phyloP scores from a whole-genome alignment of 2,797 vertebrate species.

The Labeo calbasu region DNA sequence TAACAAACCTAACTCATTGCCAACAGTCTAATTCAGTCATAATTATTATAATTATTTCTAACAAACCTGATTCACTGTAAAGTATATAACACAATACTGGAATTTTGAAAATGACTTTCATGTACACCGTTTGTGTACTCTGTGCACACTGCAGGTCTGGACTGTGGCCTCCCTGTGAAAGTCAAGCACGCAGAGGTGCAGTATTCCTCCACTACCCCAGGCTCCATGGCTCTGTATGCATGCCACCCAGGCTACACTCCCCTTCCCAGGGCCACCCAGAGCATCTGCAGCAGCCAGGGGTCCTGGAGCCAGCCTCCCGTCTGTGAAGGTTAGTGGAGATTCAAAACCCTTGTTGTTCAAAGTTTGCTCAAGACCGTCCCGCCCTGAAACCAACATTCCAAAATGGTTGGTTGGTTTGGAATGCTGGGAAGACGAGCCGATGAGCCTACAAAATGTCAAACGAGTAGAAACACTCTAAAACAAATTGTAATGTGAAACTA shows the following conservation, averaged over 20 bases:
- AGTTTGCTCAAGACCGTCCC: conserved; percentile 11
- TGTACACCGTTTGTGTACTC: conserved; percentile 5
- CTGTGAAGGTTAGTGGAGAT: conserved; percentile 82
- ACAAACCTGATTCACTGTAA: background rate
- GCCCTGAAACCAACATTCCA: conserved; percentile 25
- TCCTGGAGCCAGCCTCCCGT: conserved; percentile 89
- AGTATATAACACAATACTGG: background rate
- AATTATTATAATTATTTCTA: background rate
- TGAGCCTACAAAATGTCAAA: conserved; percentile 24
- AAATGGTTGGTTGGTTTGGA: conserved; percentile 32
- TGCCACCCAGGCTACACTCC: conserved; percentile 85
- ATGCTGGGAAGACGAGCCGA: conserved; percentile 20
- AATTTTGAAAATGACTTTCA: background rate
- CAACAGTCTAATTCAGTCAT: background rate
- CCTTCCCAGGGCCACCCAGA: conserved; percentile 79
- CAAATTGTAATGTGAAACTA: conserved; percentile 27
- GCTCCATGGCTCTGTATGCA: conserved; percentile 83
- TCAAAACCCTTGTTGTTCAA: conserved; percentile 20
- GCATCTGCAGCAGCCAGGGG: conserved; percentile 84
- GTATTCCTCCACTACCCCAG: conserved; percentile 83
- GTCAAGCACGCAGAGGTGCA: conserved; percentile 85
- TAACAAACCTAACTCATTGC: conserved; percentile 2
- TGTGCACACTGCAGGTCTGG: conserved; percentile 75
- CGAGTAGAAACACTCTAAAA: conserved; percentile 26
- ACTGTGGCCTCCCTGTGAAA: conserved; percentile 84